These are phyloP conservation scores for Rhamphomyia laevipes DNA, from an alignment of 2,888 invertebrate genomes.

Conservation along the genomic window DNA sequence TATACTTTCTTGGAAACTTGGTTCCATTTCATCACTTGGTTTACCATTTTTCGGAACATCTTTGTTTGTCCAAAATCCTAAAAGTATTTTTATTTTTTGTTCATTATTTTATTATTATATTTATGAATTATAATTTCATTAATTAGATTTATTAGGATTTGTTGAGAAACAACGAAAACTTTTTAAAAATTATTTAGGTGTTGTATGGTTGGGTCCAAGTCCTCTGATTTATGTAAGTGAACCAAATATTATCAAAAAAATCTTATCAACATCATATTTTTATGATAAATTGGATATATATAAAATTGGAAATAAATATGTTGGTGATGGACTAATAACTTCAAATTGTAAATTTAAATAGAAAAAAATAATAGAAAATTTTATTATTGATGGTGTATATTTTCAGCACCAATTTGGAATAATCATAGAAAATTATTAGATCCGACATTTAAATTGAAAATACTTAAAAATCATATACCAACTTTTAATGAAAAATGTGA, in stretches of 20 bases:
- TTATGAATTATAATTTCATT: too few relatives aligned
- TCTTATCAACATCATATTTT: constrained; percentile 29
- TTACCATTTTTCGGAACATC: too few relatives aligned
- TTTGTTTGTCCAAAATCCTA: too few relatives aligned
- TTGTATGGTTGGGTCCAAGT: constrained; percentile 28
- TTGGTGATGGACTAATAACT: constrained; percentile 32
- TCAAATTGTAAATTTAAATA: constrained; percentile 23
- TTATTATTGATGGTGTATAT: background rate
- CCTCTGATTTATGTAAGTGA: constrained; percentile 31
- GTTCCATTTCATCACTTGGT: too few relatives aligned
- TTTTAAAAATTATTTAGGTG: constrained; percentile 14
- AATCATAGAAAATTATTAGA: background rate
- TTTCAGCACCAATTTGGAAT: background rate
- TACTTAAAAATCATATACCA: background rate
- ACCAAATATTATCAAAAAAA: constrained; percentile 28
- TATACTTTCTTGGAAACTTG: too few relatives aligned
- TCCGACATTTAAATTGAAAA: background rate
- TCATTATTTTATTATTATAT: too few relatives aligned
- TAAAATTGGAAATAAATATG: constrained; percentile 27
- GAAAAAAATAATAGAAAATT: background rate
- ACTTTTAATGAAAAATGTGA: background rate
- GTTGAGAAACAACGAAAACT: too few relatives aligned
- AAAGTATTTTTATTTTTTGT: too few relatives aligned
- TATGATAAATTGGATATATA: constrained; percentile 32
- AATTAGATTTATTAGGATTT: too few relatives aligned